Evolutionary conservation across 2,888 invertebrate species (phyloP).

Genomic region (Pyralis farinalis): DNA sequence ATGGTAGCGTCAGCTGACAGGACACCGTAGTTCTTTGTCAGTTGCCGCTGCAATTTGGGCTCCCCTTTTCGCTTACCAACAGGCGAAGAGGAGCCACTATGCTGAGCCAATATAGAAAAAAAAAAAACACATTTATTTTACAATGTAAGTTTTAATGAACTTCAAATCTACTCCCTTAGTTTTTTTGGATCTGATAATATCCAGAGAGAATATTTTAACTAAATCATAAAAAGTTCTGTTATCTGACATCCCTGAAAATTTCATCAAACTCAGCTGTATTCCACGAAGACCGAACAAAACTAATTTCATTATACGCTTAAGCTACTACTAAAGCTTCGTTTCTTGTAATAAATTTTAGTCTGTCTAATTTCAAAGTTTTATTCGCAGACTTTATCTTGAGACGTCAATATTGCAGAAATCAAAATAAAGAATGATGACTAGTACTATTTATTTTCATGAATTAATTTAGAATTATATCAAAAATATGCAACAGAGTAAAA

Average conservation of each 20-base stretch:
- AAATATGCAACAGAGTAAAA: too few relatives aligned
- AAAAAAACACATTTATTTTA: too few relatives aligned
- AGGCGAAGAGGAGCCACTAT: too few relatives aligned
- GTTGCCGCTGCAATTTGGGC: too few relatives aligned
- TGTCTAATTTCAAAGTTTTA: constrained; percentile 26
- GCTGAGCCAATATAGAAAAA: too few relatives aligned
- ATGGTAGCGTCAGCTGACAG: too few relatives aligned
- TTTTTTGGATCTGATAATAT: neutral
- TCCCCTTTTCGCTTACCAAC: too few relatives aligned
- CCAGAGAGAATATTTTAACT: neutral
- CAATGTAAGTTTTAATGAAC: too few relatives aligned
- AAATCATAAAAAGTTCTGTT: constrained; percentile 17
- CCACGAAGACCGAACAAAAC: constrained; percentile 28
- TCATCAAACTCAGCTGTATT: constrained; percentile 25
- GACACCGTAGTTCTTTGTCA: too few relatives aligned
- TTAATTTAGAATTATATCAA: too few relatives aligned
- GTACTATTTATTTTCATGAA: neutral
- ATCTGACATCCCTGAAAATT: constrained; percentile 21
- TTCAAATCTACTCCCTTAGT: neutral
- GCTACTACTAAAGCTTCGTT: constrained; percentile 21
- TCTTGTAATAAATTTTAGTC: constrained; percentile 25
- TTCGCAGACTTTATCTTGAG: constrained; percentile 8
- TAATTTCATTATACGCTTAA: constrained; percentile 28
- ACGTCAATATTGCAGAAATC: constrained; percentile 10
- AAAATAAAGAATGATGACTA: constrained; percentile 6